Conservation (phyloP, 2,888 invertebrate genomes). For the Proisotoma minuta region DNA sequence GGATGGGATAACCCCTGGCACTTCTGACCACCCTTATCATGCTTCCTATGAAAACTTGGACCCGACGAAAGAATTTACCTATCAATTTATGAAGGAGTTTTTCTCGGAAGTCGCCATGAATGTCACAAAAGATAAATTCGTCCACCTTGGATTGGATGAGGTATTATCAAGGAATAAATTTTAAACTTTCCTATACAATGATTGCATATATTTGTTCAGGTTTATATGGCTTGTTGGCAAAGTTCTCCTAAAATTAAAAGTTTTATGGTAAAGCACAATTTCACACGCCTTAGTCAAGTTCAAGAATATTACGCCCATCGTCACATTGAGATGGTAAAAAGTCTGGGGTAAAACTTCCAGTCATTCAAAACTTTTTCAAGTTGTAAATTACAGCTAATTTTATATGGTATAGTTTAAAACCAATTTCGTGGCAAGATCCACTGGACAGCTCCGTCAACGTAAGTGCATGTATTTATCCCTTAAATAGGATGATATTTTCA, state of each 20-base stretch:
- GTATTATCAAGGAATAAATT: too few relatives aligned
- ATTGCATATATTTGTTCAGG: constrained; percentile 12
- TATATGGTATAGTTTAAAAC: too few relatives aligned
- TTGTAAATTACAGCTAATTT: too few relatives aligned
- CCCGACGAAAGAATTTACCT: constrained; percentile 64
- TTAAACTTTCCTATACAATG: too few relatives aligned
- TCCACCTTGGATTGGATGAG: constrained; percentile 73
- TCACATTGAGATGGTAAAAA: constrained; percentile 56
- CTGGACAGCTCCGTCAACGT: constrained; percentile 64
- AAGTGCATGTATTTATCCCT: background rate
- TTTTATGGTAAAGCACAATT: constrained; percentile 60
- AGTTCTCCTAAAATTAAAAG: constrained; percentile 61
- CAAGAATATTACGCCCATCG: constrained; percentile 66
- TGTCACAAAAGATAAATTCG: constrained; percentile 71
- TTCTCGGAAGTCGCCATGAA: constrained; percentile 62
- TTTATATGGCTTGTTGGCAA: constrained; percentile 51
- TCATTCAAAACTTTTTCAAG: too few relatives aligned
- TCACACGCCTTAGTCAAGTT: constrained; percentile 57
- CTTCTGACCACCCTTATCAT: constrained; percentile 48
- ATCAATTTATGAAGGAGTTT: constrained; percentile 63
- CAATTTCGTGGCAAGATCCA: constrained; percentile 83
- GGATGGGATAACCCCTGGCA: constrained; percentile 50
- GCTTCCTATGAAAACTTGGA: constrained; percentile 74
- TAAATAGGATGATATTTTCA: background rate
- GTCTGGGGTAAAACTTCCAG: too few relatives aligned